Percentiles rank a stretch among this genome's conserved stretches.
These are phyloP conservation scores for Andrena minutula DNA, from an alignment of 2,888 invertebrate genomes.

Conservation along the genomic window DNA sequence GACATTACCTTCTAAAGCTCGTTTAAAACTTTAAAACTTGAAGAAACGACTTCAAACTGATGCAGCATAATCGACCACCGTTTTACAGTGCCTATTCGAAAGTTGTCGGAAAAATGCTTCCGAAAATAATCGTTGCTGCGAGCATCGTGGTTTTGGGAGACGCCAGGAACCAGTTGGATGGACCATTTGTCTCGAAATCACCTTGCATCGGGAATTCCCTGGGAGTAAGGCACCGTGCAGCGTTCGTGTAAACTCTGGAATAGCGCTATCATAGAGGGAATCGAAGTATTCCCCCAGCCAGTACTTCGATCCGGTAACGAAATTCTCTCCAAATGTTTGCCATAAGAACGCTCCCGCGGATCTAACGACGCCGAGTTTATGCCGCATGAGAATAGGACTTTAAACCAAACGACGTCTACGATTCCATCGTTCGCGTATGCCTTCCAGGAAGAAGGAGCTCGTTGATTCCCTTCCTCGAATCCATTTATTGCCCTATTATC, in stretches of 20 bases:
- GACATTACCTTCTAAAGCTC: no score
- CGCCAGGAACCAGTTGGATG: neutral
- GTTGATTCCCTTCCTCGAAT: constrained; percentile 2
- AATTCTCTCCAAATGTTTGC: constrained; percentile 46
- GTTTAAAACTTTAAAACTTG: no score
- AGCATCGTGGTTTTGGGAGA: neutral
- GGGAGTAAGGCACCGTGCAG: constrained; percentile 7
- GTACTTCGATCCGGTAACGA: constrained; percentile 43
- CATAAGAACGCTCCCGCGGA: constrained; percentile 40
- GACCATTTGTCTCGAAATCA: constrained; percentile 30
- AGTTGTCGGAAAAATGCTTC: constrained; percentile 5
- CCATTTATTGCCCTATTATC: constrained; percentile 27
- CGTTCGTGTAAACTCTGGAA: constrained; percentile 36
- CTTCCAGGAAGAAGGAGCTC: constrained; percentile 5
- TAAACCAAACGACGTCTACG: constrained; percentile 45
- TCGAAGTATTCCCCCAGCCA: constrained; percentile 36
- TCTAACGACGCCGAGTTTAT: constrained; percentile 53
- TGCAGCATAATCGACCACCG: neutral
- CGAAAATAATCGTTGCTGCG: constrained; percentile 15
- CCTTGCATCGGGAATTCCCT: constrained; percentile 11
- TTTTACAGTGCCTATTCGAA: constrained; percentile 12
- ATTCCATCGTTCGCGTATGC: constrained; percentile 7
- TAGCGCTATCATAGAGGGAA: constrained; percentile 42
- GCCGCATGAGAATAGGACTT: constrained; percentile 51
- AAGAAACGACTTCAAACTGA: neutral